Evolutionary conservation across 1,140 invertebrate genomes (phyloP).

Genomic region (Musca vetustissima): DNA sequence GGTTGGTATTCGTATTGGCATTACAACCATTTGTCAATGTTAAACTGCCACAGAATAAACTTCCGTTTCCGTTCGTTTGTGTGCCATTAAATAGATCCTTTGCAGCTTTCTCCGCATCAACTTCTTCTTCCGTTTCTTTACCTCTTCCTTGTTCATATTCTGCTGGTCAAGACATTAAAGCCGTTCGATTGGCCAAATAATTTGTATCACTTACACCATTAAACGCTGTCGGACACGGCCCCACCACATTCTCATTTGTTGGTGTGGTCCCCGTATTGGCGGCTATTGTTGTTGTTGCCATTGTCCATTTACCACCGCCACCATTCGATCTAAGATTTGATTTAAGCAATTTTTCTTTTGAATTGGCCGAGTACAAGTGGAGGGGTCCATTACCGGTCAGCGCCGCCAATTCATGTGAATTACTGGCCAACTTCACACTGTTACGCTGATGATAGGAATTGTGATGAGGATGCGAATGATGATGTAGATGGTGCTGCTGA

Average conservation of each 20-base stretch:
- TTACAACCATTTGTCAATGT: constrained; percentile 38
- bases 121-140: background rate
- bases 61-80: constrained; percentile 21
- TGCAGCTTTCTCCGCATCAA: background rate
- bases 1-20: background rate
- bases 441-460: background rate
- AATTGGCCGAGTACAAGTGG: background rate
- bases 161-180: constrained; percentile 15
- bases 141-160: background rate
- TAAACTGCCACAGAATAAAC: constrained; percentile 21
- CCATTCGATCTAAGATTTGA: background rate
- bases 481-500: background rate
- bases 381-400: constrained; percentile 4
- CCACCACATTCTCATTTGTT: too few species aligned
- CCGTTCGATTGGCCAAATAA: constrained; percentile 12
- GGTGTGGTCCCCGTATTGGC: too few species aligned
- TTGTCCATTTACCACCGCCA: constrained; percentile 4
- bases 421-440: background rate
- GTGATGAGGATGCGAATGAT: constrained; percentile 3
- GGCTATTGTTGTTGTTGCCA: background rate
- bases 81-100: background rate
- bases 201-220: constrained; percentile 6
- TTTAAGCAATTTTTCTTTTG: background rate
- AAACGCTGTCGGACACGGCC: background rate
- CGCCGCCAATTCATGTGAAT: background rate